A percentile compares a stretch with the other conserved stretches of the same genome.
Conservation (phyloP, 2,888 invertebrate species). For the Leptogaster cylindrica region DNA sequence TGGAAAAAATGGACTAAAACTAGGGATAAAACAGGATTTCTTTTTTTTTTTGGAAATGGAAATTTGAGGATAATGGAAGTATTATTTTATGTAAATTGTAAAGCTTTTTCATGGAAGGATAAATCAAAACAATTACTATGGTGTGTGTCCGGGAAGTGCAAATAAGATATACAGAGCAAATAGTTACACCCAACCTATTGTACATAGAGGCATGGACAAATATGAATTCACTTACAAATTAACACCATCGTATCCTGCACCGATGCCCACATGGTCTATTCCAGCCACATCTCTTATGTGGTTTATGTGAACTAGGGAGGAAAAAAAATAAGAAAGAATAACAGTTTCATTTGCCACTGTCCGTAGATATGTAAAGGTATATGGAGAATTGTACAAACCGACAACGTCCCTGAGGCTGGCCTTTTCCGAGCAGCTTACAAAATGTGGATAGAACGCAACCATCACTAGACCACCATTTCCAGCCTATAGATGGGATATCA, state of each 20-base stretch:
- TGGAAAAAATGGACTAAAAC: too few species aligned
- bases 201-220: too few species aligned
- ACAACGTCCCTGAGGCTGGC: slow-evolving; percentile 68
- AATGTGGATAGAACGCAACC: slow-evolving; percentile 70
- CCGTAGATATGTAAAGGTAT: neutral
- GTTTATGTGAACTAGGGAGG: slow-evolving; percentile 80
- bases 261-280: slow-evolving; percentile 85
- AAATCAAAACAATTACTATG: slow-evolving; percentile 27
- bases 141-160: neutral
- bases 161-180: neutral
- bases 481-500: slow-evolving; percentile 61
- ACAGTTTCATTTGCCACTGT: neutral
- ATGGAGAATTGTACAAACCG: slow-evolving; percentile 63
- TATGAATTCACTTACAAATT: slow-evolving; percentile 76
- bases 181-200: too few species aligned
- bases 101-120: slow-evolving; percentile 23
- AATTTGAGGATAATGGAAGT: slow-evolving; percentile 15
- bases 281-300: slow-evolving; percentile 85
- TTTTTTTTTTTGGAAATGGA: slow-evolving; percentile 16
- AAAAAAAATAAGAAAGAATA: slow-evolving; percentile 22
- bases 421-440: slow-evolving; percentile 67
- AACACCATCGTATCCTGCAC: slow-evolving; percentile 88
- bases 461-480: slow-evolving; percentile 70
- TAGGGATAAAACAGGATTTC: too few species aligned
- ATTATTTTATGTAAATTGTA: slow-evolving; percentile 42